phyloP scores from a whole-genome alignment of 2,888 invertebrate species.

The Diplazon laetatorius region DNA sequence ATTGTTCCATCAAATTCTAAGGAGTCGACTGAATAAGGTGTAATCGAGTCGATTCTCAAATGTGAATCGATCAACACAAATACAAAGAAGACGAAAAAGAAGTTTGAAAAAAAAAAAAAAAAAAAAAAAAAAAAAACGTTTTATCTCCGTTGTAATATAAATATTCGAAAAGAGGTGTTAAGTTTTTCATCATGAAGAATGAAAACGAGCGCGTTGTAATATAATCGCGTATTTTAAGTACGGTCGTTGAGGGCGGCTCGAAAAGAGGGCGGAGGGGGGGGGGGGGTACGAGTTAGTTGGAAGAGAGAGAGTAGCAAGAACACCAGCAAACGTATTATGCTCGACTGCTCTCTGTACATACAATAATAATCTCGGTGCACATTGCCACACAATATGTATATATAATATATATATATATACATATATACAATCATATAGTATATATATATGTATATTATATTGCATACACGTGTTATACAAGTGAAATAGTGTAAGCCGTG shows the following conservation, averaged over 20 bases:
- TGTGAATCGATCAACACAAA: too few relatives aligned
- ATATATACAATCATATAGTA: constrained; percentile 15
- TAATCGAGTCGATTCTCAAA: too few relatives aligned
- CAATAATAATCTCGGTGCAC: constrained; percentile 54
- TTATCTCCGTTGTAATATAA: constrained; percentile 31
- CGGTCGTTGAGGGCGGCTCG: too few relatives aligned
- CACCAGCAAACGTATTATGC: constrained; percentile 57
- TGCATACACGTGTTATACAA: constrained; percentile 18
- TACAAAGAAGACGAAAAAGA: too few relatives aligned
- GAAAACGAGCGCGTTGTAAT: constrained; percentile 50
- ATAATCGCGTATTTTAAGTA: constrained; percentile 58
- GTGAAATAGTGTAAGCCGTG: constrained; percentile 9
- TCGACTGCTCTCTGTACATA: constrained; percentile 58
- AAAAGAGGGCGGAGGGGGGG: too few relatives aligned
- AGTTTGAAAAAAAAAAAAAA: too few relatives aligned
- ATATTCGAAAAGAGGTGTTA: constrained; percentile 58
- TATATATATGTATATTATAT: constrained; percentile 19
- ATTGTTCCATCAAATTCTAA: too few relatives aligned
- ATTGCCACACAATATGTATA: neutral
- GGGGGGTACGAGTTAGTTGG: constrained; percentile 20
- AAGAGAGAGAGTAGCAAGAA: constrained; percentile 41
- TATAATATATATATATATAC: neutral
- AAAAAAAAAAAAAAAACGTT: neutral
- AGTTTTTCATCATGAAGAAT: constrained; percentile 58
- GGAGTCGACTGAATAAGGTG: too few relatives aligned